These are phyloP conservation scores for Promerops cafer DNA, from an alignment of 2,113 vertebrate species.

Conservation along the genomic window DNA sequence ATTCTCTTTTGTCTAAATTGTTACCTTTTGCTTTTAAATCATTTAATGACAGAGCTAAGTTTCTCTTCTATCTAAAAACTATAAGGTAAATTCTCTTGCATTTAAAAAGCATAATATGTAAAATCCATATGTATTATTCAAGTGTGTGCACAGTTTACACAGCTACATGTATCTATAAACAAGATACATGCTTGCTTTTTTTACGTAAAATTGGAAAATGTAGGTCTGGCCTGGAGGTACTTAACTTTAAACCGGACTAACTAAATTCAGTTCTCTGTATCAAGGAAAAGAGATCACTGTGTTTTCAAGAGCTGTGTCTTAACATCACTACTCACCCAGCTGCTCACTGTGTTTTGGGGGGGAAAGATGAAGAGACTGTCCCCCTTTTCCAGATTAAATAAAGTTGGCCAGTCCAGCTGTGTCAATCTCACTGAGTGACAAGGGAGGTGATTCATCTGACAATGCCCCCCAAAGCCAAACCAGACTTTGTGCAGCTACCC, in stretches of 20 bases:
- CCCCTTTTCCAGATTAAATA: neutral
- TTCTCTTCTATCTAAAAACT: neutral
- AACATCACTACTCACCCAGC: neutral
- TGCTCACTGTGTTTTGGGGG: rapidly evolving
- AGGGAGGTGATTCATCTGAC: neutral
- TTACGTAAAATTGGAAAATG: neutral
- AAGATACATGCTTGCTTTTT: neutral
- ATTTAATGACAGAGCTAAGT: neutral
- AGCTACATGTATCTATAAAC: neutral
- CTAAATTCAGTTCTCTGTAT: neutral
- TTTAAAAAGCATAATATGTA: neutral
- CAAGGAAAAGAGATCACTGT: neutral
- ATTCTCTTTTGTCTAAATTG: neutral
- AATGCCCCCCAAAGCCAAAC: neutral
- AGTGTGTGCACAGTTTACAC: rapidly evolving
- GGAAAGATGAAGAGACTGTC: neutral
- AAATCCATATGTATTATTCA: neutral
- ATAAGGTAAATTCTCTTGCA: neutral
- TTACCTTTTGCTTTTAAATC: neutral
- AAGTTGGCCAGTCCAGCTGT: neutral
- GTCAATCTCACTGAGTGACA: too few relatives aligned
- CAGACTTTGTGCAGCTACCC: neutral
- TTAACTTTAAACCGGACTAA: neutral
- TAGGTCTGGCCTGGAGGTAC: neutral
- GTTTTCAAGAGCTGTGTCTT: neutral